These are phyloP conservation scores for Heteronetta atricapilla DNA, from an alignment of 2,113 vertebrate genomes.

Conservation along the genomic window DNA sequence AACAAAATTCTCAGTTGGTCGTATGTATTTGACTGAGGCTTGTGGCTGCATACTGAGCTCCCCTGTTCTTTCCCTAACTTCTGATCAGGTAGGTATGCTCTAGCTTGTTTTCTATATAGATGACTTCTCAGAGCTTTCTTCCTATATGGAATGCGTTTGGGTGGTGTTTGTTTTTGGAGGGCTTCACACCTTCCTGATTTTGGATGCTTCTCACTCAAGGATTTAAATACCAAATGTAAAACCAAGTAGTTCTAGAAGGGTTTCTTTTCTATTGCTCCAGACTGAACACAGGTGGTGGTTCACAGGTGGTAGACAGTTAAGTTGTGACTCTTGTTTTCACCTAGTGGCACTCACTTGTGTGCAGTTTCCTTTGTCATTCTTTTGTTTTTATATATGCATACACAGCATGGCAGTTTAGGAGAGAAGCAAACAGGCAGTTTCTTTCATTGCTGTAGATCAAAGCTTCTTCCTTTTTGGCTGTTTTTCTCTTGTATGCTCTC, in stretches of 20 bases:
- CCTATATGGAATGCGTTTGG: not conserved
- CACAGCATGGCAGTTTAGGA: not conserved
- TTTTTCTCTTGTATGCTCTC: not conserved
- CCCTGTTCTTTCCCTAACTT: not conserved
- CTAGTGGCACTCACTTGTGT: not conserved
- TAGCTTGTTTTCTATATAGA: not conserved
- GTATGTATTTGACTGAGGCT: not conserved
- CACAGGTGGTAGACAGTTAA: not conserved
- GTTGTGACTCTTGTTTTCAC: not conserved
- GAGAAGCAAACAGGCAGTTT: not conserved
- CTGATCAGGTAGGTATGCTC: not conserved
- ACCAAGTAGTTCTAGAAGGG: not conserved
- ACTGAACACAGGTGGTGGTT: fast-evolving
- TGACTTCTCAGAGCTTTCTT: not conserved
- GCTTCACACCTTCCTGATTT: not conserved
- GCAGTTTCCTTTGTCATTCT: not conserved
- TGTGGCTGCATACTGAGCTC: not conserved
- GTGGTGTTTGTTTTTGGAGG: not conserved
- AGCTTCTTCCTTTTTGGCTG: not conserved
- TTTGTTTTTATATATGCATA: not conserved
- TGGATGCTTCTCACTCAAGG: not conserved
- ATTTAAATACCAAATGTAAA: not conserved
- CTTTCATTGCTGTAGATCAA: not conserved
- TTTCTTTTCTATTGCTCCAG: not conserved
- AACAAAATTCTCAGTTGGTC: not conserved